phyloP scores from a whole-genome alignment of 2,113 vertebrate genomes.

The Otolemur garnettii region DNA sequence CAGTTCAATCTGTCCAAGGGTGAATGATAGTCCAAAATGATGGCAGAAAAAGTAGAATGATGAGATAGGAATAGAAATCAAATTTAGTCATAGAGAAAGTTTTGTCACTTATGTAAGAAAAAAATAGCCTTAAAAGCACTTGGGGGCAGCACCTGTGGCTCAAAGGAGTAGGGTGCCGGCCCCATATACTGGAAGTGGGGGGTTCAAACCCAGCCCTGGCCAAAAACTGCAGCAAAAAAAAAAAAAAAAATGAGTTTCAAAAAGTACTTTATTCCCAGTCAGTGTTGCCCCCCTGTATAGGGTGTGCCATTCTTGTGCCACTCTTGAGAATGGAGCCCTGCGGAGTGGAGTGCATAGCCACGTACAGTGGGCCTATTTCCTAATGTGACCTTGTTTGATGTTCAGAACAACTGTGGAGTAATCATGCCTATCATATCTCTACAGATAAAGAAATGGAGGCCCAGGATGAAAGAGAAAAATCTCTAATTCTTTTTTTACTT shows the following conservation, averaged over 20 bases:
- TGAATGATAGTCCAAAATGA: background rate
- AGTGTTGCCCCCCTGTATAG: background rate
- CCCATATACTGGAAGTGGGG: no score
- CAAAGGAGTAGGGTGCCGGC: no score
- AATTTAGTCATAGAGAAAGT: constrained; percentile 52
- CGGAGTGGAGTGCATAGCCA: background rate
- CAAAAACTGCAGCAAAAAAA: no score
- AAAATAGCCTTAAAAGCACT: constrained; percentile 31
- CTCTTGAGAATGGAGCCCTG: background rate
- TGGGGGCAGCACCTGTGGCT: no score
- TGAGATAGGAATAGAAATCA: constrained; percentile 46
- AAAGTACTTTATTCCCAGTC: constrained; percentile 12
- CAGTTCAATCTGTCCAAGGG: background rate
- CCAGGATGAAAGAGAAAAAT: background rate
- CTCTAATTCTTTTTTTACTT: background rate
- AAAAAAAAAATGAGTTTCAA: background rate
- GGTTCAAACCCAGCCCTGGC: no score
- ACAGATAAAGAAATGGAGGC: constrained; percentile 2
- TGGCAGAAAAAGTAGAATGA: background rate
- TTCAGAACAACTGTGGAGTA: background rate
- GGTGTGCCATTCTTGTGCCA: background rate
- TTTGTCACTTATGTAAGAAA: constrained; percentile 10
- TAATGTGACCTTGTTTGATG: background rate
- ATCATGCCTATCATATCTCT: background rate
- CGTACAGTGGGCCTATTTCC: background rate